A percentile compares a stretch with the other conserved stretches of the same genome.
Evolutionary conservation across 2,888 invertebrate species (phyloP).

Genomic region (Tribolium freemani): DNA sequence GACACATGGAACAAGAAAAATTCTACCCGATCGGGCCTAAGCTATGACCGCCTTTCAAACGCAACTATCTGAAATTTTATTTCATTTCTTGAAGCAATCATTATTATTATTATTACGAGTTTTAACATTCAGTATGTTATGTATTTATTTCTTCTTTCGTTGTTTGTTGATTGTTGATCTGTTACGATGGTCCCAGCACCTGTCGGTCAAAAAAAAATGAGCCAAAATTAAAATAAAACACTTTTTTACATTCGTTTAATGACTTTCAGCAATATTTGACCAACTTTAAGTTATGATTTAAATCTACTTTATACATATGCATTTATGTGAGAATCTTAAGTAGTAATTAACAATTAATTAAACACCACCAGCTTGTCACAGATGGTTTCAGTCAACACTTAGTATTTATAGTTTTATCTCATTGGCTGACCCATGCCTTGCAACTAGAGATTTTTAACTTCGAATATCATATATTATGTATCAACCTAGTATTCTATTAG

Average conservation of each 20-base stretch:
- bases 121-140: not conserved
- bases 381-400: not conserved
- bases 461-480: conserved; percentile 21
- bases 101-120: not conserved
- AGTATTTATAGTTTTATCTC: not conserved
- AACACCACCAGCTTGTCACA: not conserved
- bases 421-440: conserved; percentile 3
- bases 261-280: too few species aligned
- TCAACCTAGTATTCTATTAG: not conserved
- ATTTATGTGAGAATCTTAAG: not conserved
- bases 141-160: conserved; percentile 23
- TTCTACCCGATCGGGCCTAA: conserved; percentile 29
- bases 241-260: conserved; percentile 6
- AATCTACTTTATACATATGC: not conserved
- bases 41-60: conserved; percentile 30
- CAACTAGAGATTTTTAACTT: not conserved
- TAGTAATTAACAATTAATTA: not conserved
- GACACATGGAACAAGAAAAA: conserved; percentile 11
- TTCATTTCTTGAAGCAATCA: not conserved
- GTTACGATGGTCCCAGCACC: conserved; percentile 24
- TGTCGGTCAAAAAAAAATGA: not conserved
- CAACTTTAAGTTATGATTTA: not conserved
- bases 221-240: not conserved
- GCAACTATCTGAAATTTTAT: conserved; percentile 29
- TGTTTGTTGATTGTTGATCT: not conserved